Evolutionary conservation across 2,888 invertebrate genomes (phyloP), one percentile per base, ranked within the genome.

Genomic region (Tetragnatha montana): DNA sequence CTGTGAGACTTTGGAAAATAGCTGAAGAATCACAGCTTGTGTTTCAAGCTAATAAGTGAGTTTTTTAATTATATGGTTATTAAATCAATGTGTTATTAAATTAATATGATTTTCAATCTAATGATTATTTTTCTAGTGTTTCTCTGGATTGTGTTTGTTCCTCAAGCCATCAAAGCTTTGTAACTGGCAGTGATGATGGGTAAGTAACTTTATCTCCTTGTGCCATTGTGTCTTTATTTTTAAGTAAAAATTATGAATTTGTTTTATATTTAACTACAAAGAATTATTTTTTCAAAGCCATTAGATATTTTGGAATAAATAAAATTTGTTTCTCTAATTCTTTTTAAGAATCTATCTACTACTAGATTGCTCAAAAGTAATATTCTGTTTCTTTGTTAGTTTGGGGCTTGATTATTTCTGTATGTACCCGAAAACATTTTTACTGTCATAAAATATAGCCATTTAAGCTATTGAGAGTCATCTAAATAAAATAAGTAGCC

Each of bases 1-100:
- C 97, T 1, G 94, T 98, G 21, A 95, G 99, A 92, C 95, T 99
- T 92, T 99, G 99, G 99, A 99, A 99, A 94, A 96, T 99, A 88
- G 96, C 96, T 0, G 99, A 99, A 94, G 99, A 99, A 93, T 98
- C 98, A 21, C 99, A 99, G 93, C 94, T 99, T 21, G 96, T 99
- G 92, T 99, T 97, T 93, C 97, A 98, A 93, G 97, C 97, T 0
- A 96, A 97, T 87, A 91, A 89, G 93, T 94, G 91, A 88, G 93
- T 73, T 35, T 35, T n/a, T 19, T 69, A 69, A 4, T 35, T 1
- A 35, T 35, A 35, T 35, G 4, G 1, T 35, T 35, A 35, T 2
- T 35, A 35, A 35, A 35, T 35, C 35, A 35, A 35, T 35, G 35
- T 35, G 35, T 35, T n/a, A n/a, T n/a, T 35, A 35, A 35, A 35